Base-by-base conservation (phyloP, 2,888 invertebrate species). In the Abrostola triplasia region DNA sequence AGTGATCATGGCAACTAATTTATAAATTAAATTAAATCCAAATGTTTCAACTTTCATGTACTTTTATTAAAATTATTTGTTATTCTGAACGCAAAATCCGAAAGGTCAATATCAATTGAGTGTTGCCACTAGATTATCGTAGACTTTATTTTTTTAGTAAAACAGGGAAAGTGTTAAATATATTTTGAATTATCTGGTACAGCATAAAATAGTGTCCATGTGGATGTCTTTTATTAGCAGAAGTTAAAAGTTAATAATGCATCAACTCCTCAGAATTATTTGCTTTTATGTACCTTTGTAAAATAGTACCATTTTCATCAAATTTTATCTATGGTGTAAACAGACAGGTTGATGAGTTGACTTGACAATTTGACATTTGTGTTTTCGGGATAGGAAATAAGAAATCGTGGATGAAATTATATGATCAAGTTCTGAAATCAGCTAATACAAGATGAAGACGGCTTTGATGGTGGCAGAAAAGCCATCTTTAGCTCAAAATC, bases 381-480 rank as follows among this genome's bases (percentile, higher is more conserved):
- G 24, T 37, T 67, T n/a, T 0, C 44, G 11, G 35, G 11, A 59
- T 50, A 6, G 40, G 49, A 40, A 52, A 24, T 13, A 13, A 11
- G 5, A 12, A 48, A 35, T 56, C 44, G 54, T 64, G 24, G 36
- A 61, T 38, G 24, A 40, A 44, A 44, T 48, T 51, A 42, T 73
- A 77, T 77, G 73, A 9, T 66, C 52, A 53, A 35, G 48, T 11
- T 8, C 12, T 36, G 36, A 37, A 36, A 54, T 56, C 12, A 36
- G 52, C 40, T n/a, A 69, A 62, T 62, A 57, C 72, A 95, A 82
- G 64, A 98, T 98, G 98, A 97, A 97, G 91, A 96, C 95, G 47
- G 98, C 97, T 59, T 96, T 99, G 77, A 99, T 99, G 99, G 99
- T 99, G 85, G 99, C 99, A 79, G 99, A 99, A 91, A 99, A 99